Base-by-base conservation (phyloP, 2,888 invertebrate genomes). In the Meliscaeva auricollis region DNA sequence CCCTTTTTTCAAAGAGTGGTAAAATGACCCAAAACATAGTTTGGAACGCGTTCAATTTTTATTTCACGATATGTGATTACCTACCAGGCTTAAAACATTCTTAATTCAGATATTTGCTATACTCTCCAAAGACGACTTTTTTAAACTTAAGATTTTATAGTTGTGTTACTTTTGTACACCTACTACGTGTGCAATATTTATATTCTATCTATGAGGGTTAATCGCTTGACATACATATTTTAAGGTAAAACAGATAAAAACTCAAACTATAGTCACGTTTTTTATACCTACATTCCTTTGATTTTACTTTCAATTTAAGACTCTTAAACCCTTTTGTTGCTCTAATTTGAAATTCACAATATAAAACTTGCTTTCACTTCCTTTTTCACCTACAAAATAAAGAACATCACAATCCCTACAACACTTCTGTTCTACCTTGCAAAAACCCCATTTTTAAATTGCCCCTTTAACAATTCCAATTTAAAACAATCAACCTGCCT, bases 401-500 rank as follows among this genome's bases (percentile, higher is more conserved):
- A n/a, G n/a, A n/a, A n/a, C n/a, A n/a, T n/a, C 9, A 58, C n/a
- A 58, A 7, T 35, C 38, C 20, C 20, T 15, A n/a, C 26, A 20
- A 13, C n/a, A 20, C 1, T 56, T 35, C 5, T 20, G 1, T 11
- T 35, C 2, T 35, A 35, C 7, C 17, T 20, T 58, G 13, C 7
- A n/a, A 52, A 9, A 38, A 20, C 17, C 35, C 58, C 58, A 15
- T 62, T 62, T 54, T 30, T 30, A n/a, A 26, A 44, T 62, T 62
- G 44, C 41, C 26, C 44, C 11, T 52, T 69, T 13, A 44, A 50
- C 44, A 73, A 48, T 69, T 74, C 52, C n/a, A 70, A 81, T 64
- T 30, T 15, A 41, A 69, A 75, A 56, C 69, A 48, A 75, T 81
- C 80, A 69, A 69, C 66, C 62, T 64, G 38, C 50, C 56, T 48